A percentile compares a stretch with the other conserved stretches of the same genome.
Conservation (phyloP, 2,113 vertebrate species). For the Tricholaema leucomelas region DNA sequence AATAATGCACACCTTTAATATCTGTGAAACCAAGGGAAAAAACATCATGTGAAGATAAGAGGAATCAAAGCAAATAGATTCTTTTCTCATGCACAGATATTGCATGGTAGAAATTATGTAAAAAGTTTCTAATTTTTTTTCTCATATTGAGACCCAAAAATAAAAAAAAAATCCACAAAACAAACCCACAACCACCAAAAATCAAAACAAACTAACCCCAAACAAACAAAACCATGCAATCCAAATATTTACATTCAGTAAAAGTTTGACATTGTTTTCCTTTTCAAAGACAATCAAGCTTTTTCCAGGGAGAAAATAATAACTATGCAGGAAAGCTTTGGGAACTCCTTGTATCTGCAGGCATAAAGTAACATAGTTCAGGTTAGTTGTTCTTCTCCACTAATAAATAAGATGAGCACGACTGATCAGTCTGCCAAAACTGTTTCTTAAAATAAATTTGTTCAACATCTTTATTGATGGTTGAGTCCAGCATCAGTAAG, state of each 20-base stretch:
- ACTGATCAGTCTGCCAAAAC: neutral
- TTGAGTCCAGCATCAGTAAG: too few relatives aligned
- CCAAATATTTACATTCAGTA: neutral
- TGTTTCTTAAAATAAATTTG: neutral
- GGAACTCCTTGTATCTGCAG: neutral
- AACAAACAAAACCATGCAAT: too few relatives aligned
- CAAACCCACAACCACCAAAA: neutral
- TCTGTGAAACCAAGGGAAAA: neutral
- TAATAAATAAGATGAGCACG: neutral
- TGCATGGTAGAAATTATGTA: neutral
- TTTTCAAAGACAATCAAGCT: neutral
- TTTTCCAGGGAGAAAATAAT: neutral
- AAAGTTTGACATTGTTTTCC: neutral
- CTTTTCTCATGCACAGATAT: fast-evolving
- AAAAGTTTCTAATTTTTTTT: neutral
- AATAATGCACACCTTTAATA: neutral
- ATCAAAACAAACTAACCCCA: too few relatives aligned
- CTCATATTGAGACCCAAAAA: neutral
- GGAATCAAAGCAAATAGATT: neutral
- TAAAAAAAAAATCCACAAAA: neutral
- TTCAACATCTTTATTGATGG: too few relatives aligned
- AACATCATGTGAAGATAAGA: neutral
- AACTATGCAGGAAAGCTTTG: neutral
- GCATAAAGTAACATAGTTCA: neutral
- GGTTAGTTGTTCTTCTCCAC: neutral